phyloP scores from a whole-genome alignment of 2,888 invertebrate genomes.

The Sinodicranocentrus sp. region DNA sequence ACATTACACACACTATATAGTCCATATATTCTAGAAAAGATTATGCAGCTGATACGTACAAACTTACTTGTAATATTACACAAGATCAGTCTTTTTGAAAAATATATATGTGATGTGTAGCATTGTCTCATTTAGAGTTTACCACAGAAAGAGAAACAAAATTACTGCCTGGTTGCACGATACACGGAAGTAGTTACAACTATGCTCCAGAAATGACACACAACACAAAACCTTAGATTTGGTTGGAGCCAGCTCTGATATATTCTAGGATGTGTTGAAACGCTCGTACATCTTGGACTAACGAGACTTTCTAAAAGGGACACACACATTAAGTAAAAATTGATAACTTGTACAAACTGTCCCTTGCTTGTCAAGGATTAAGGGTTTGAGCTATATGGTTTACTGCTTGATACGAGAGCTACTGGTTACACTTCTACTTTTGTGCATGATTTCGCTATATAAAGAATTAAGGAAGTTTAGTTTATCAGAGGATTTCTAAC shows the following conservation, averaged over 20 bases:
- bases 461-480: not conserved
- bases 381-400: conserved; percentile 16
- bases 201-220: not conserved
- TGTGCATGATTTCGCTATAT: not conserved
- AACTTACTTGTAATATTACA: conserved; percentile 44
- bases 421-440: not conserved
- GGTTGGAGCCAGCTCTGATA: conserved; percentile 13
- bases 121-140: conserved; percentile 9
- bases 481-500: not conserved
- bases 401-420: conserved; percentile 10
- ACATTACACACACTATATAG: not conserved
- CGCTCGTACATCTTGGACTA: not conserved
- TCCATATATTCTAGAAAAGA: not conserved
- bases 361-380: not conserved
- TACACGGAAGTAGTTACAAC: too few species aligned
- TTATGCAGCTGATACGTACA: conserved; percentile 34
- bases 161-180: not conserved
- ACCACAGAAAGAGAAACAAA: conserved; percentile 14
- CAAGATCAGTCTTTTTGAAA: conserved; percentile 65
- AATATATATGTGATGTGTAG: conserved; percentile 68
- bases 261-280: not conserved
- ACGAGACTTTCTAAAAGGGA: not conserved
- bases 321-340: not conserved
- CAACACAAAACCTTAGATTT: not conserved
- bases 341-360: not conserved